A percentile compares a stretch with the other conserved stretches of the same genome.
Evolutionary conservation across 2,113 vertebrate genomes (phyloP).

Genomic region (Archilochus colubris): DNA sequence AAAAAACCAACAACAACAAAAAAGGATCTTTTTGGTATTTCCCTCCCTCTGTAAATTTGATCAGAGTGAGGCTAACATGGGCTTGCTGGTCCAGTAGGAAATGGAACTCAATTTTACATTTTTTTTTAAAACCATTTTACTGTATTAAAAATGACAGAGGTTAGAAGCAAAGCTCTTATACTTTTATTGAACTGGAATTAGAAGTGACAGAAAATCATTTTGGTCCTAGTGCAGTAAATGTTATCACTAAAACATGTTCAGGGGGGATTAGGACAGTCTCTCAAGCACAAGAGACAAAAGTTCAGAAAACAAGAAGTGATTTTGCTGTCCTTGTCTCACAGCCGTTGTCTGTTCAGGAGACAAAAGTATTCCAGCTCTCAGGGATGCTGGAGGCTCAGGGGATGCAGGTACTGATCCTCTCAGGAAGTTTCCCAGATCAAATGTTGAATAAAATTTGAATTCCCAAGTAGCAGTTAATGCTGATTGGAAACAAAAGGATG

Average conservation of each 20-base stretch:
- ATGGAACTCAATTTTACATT: slow-evolving; percentile 79
- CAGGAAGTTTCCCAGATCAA: neutral
- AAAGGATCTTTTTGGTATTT: slow-evolving; percentile 58
- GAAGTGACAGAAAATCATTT: slow-evolving; percentile 84
- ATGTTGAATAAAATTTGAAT: neutral
- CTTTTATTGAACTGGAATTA: slow-evolving; percentile 78
- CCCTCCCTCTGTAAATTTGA: slow-evolving; percentile 51
- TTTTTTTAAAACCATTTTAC: slow-evolving; percentile 75
- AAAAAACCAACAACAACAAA: neutral
- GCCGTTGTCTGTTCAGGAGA: slow-evolving; percentile 34
- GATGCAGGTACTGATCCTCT: neutral
- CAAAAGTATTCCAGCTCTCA: neutral
- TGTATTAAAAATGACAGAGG: slow-evolving; percentile 84
- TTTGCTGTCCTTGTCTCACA: slow-evolving; percentile 39
- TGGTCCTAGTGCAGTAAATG: slow-evolving; percentile 77
- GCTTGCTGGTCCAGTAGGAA: slow-evolving; percentile 72
- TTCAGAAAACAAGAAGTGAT: slow-evolving; percentile 60
- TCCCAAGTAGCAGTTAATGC: too few relatives aligned
- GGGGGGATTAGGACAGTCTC: slow-evolving; percentile 73
- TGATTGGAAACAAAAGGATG: accelerated
- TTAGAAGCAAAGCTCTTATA: slow-evolving; percentile 79
- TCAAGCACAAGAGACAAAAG: slow-evolving; percentile 74
- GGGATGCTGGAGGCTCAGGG: neutral
- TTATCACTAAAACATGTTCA: slow-evolving; percentile 76
- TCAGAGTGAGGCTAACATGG: slow-evolving; percentile 70